These are phyloP conservation scores for Erebia ligea DNA, from an alignment of 2,888 invertebrate genomes.

Conservation along the genomic window DNA sequence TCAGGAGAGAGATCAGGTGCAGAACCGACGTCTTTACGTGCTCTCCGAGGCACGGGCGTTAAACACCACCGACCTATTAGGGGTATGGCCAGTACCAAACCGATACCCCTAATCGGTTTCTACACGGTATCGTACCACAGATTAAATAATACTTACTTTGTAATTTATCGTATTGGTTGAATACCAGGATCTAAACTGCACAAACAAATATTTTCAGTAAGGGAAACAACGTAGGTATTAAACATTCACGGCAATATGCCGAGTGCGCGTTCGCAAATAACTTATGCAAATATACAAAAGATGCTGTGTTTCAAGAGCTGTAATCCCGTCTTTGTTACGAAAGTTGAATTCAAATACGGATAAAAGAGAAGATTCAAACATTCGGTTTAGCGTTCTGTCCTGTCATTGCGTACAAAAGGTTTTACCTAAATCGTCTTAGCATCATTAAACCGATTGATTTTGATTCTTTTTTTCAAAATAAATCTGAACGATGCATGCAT, in stretches of 20 bases:
- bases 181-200: constrained; percentile 44
- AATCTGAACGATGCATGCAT: too few species aligned
- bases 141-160: too few species aligned
- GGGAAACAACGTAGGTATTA: constrained; percentile 53
- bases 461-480: too few species aligned
- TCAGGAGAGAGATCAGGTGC: too few species aligned
- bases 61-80: too few species aligned
- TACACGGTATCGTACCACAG: too few species aligned
- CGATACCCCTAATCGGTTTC: too few species aligned
- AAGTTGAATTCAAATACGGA: constrained; percentile 39
- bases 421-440: not conserved
- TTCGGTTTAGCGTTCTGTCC: constrained; percentile 13
- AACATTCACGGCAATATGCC: constrained; percentile 67
- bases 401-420: constrained; percentile 4
- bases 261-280: constrained; percentile 61
- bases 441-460: not conserved
- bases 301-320: constrained; percentile 56
- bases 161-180: too few species aligned
- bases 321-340: constrained; percentile 48
- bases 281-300: constrained; percentile 65
- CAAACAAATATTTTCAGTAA: constrained; percentile 64
- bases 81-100: too few species aligned
- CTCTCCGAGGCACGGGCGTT: too few species aligned
- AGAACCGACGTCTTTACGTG: too few species aligned
- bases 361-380: constrained; percentile 27